These are phyloP conservation scores for Mimachlamys varia DNA, from an alignment of 2,888 invertebrate genomes.

Conservation along the genomic window DNA sequence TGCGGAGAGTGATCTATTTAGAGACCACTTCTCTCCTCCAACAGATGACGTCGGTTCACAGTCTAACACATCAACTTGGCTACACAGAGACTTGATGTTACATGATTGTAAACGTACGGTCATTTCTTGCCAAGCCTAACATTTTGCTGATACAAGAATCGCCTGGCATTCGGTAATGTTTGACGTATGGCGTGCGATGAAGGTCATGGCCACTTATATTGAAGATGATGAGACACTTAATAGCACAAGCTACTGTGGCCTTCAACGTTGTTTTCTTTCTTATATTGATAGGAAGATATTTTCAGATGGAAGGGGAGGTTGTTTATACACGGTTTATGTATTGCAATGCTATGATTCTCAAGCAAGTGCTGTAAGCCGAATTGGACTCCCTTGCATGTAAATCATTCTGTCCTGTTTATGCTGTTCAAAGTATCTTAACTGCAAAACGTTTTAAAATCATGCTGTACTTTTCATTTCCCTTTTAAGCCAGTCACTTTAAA, in stretches of 20 bases:
- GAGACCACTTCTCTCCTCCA: background rate
- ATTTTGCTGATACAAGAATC: background rate
- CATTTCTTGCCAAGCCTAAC: conserved; percentile 23
- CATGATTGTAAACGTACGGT: background rate
- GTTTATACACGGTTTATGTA: no score
- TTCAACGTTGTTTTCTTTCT: background rate
- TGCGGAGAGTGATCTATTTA: background rate
- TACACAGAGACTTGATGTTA: background rate
- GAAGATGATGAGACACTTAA: background rate
- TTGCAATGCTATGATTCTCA: no score
- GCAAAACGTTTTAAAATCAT: no score
- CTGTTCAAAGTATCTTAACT: no score
- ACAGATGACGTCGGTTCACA: background rate
- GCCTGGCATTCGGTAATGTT: background rate
- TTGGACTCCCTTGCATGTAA: no score
- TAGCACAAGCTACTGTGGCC: background rate
- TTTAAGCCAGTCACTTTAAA: no score
- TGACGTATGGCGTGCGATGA: background rate
- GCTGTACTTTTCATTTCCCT: no score
- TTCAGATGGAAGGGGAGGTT: background rate
- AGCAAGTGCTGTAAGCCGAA: no score
- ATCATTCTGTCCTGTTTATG: no score
- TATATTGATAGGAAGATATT: background rate
- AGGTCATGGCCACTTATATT: background rate
- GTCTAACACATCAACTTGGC: background rate